These are phyloP conservation scores for Scaeva pyrastri DNA, from an alignment of 2,888 invertebrate species.

Conservation along the genomic window DNA sequence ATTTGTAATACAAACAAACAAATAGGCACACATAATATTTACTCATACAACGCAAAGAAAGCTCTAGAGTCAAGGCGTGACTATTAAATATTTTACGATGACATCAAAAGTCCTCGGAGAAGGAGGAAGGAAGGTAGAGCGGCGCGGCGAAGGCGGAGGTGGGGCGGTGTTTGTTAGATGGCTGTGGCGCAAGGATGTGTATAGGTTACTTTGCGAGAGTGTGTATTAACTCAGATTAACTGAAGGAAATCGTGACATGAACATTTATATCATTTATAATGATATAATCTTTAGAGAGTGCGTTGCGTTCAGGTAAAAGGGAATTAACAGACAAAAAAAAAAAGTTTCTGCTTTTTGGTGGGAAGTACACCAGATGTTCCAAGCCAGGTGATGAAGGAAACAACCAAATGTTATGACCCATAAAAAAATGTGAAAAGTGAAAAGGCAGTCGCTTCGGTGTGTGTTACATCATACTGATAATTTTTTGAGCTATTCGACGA, in stretches of 20 bases:
- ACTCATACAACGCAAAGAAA: conserved; percentile 5
- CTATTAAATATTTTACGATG: conserved; percentile 48
- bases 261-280: conserved; percentile 47
- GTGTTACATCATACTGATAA: conserved; percentile 23
- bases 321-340: conserved; percentile 5
- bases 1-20: background rate
- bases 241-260: conserved; percentile 44
- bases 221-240: conserved; percentile 37
- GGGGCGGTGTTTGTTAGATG: too few species aligned
- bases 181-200: too few species aligned
- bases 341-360: background rate
- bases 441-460: background rate
- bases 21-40: background rate
- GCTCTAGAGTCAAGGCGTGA: conserved; percentile 35
- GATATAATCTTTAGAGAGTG: conserved; percentile 33
- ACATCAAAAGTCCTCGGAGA: conserved; percentile 29
- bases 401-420: conserved; percentile 21
- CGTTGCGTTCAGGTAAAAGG: conserved; percentile 13
- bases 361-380: conserved; percentile 23
- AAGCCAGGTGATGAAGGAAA: conserved; percentile 10
- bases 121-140: background rate
- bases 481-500: background rate
- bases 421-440: conserved; percentile 2
- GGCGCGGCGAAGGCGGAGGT: too few species aligned
- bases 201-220: background rate